Conservation (phyloP, 2,113 vertebrate genomes). For the Emydura subglobosa region DNA sequence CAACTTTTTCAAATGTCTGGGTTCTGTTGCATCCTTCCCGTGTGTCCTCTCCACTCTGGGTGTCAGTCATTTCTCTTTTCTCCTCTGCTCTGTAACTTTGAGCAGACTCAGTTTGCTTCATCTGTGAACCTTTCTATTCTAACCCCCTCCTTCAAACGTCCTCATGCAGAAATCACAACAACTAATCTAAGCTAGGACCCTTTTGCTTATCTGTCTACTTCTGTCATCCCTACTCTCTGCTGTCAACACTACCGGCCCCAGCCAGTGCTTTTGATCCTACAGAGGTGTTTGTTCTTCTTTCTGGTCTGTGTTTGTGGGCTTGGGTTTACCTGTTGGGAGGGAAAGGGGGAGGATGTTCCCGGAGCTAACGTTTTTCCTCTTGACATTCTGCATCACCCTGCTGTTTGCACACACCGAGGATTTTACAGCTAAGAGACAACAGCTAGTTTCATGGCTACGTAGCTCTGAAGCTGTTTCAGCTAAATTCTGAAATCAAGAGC, state of each 20-base stretch:
- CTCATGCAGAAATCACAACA: background rate
- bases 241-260: no score
- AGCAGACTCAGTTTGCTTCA: no score
- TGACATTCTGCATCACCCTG: no score
- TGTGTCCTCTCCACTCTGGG: background rate
- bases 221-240: background rate
- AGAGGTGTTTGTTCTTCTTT: background rate
- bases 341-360: no score
- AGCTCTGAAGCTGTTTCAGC: background rate
- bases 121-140: background rate
- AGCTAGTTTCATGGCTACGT: background rate
- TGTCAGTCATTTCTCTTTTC: background rate
- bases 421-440: background rate
- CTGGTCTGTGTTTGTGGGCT: background rate
- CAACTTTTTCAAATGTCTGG: background rate
- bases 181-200: background rate
- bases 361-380: no score
- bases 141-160: background rate
- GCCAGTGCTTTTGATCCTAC: background rate
- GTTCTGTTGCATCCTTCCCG: background rate
- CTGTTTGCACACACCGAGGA: background rate
- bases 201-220: background rate
- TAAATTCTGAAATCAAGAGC: background rate
- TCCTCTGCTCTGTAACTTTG: background rate
- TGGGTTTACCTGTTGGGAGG: background rate